Evolutionary conservation across 2,113 vertebrate species (phyloP), one percentile per base, ranked within the genome.

Genomic region (Tyrannus savana): DNA sequence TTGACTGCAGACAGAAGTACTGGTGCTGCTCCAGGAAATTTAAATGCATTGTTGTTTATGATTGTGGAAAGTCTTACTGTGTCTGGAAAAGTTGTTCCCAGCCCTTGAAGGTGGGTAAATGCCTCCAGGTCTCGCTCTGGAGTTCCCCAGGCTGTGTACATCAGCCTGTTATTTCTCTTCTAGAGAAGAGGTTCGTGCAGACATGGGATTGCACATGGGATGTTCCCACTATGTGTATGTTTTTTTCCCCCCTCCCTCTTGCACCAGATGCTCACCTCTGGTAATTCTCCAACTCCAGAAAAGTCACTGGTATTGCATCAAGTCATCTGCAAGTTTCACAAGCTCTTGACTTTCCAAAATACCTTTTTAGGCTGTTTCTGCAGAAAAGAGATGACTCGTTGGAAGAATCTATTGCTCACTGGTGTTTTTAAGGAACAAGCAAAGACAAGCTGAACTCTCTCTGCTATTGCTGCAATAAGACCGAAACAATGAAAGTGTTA

Each of bases 361-460:
- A 90, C 69, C 60, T 73, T 86, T 92, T 87, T 69, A 92, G 90
- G 72, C 83, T 67, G 33, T 64, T 90, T 93, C 79, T 94, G 68
- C 28, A 62, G 73, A 49, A 87, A 84, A 55, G 42, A 37, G 59
- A 52, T 1, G 5, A 31, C 47, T 79, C 9, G 15, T 53, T 67
- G 50, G 28, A 68, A 77, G 69, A 84, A 89, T 83, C 58, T 82
- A 0, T 73, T 82, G 49, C 79, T 91, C 44, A 33, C n/a, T 90
- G 76, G 21, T 81, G 75, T 41, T 91, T 80, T 89, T 80, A 68
- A 64, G 52, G 56, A 72, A 24, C 25, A 53, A 46, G 68, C 37
- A 84, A 81, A 77, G 46, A 37, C 52, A 77, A 81, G 63, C 64
- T 82, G 90, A 90, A 42, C 35, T 90, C 46, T 90, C 68, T 82